Evolutionary conservation across 2,888 invertebrate genomes (phyloP).

Genomic region (Phortica okadai): DNA sequence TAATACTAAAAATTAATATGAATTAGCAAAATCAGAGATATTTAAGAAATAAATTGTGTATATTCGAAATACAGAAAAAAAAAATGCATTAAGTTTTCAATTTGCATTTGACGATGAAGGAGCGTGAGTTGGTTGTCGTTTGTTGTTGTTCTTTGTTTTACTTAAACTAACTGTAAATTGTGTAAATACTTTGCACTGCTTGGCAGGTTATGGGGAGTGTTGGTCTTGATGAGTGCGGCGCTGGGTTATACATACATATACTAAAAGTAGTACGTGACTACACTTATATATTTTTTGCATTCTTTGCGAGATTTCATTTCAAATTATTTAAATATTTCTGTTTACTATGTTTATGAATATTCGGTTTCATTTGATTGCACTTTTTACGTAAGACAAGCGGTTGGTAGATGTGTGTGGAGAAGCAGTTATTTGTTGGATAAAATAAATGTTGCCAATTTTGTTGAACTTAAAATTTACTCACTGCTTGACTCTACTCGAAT

Average conservation of each 20-base stretch:
- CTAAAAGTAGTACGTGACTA: slow-evolving; percentile 57
- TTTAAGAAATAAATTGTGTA: background rate
- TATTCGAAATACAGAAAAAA: background rate
- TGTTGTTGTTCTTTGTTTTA: background rate
- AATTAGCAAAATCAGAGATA: background rate
- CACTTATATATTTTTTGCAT: slow-evolving; percentile 63
- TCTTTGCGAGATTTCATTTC: slow-evolving; percentile 62
- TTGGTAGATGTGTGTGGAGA: slow-evolving; percentile 40
- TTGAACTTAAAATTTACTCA: background rate
- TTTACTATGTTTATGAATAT: slow-evolving; percentile 12
- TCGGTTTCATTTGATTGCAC: slow-evolving; percentile 28
- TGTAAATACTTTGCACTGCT: slow-evolving; percentile 47
- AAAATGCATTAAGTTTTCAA: background rate
- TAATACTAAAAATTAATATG: background rate
- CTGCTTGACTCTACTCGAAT: slow-evolving; percentile 77
- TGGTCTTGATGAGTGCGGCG: slow-evolving; percentile 39
- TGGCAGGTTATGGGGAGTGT: slow-evolving; percentile 43
- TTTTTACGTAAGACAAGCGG: slow-evolving; percentile 9
- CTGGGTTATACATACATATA: slow-evolving; percentile 43
- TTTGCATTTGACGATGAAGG: background rate
- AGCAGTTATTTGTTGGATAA: slow-evolving; percentile 29
- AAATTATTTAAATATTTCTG: slow-evolving; percentile 37
- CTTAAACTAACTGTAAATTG: slow-evolving; percentile 16
- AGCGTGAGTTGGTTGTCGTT: background rate
- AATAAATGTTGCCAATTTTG: slow-evolving; percentile 24